These are phyloP conservation scores for Orientallactaga bullata DNA, from an alignment of 2,113 vertebrate species.

Conservation along the genomic window DNA sequence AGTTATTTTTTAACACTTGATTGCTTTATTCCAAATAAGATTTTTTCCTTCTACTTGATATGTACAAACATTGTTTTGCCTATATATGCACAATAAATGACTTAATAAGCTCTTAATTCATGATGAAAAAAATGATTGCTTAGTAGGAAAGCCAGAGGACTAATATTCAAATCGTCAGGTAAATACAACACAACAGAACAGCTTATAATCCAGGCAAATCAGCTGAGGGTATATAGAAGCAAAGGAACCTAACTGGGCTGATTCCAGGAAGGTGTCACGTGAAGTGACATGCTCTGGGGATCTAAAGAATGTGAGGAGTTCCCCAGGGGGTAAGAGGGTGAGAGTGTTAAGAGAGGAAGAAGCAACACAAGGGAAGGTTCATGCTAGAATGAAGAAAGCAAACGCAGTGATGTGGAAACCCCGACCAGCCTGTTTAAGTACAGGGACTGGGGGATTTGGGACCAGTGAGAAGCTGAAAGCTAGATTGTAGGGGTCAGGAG, in stretches of 20 bases:
- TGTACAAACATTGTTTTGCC: too few species aligned
- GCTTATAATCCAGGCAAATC: not conserved
- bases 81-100: too few species aligned
- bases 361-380: not conserved
- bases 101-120: too few species aligned
- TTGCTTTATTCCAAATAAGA: too few species aligned
- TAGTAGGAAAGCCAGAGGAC: not conserved
- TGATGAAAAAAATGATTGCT: not conserved
- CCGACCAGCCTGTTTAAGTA: not conserved
- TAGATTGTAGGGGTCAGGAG: not conserved
- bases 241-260: not conserved
- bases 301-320: too few species aligned
- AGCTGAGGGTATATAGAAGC: too few species aligned
- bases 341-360: not conserved
- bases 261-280: not conserved
- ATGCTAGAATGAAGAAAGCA: not conserved
- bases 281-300: not conserved
- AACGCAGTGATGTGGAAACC: not conserved
- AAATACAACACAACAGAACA: not conserved
- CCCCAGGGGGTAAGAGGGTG: not conserved
- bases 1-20: too few species aligned
- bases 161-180: not conserved
- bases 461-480: not conserved
- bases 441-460: not conserved
- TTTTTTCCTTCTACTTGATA: too few species aligned